A percentile compares a stretch with the other conserved stretches of the same genome.
These are phyloP conservation scores for Oxygymnocypris stewartii DNA, from an alignment of 2,113 vertebrate species.

Conservation along the genomic window DNA sequence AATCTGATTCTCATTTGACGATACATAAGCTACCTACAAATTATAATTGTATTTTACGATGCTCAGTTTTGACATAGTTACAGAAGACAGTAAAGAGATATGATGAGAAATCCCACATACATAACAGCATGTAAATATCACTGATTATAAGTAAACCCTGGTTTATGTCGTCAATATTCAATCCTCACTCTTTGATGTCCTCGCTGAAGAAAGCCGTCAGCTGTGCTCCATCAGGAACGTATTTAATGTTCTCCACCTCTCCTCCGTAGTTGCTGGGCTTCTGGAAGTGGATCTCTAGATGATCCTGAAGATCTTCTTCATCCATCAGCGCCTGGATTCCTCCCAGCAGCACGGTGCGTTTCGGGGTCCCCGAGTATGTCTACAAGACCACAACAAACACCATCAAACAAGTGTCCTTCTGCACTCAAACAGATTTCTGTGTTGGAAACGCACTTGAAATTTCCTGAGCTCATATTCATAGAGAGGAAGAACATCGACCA, in stretches of 20 bases:
- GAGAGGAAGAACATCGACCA: constrained; percentile 64
- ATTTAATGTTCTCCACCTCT: constrained; percentile 85
- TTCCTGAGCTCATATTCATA: constrained; percentile 65
- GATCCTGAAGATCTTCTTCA: constrained; percentile 83
- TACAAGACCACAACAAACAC: constrained; percentile 39
- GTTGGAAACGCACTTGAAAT: constrained; percentile 80
- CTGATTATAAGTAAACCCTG: not conserved
- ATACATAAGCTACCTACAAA: not conserved
- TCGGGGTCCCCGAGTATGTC: constrained; percentile 76
- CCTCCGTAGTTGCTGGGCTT: constrained; percentile 85
- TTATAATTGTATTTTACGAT: not conserved
- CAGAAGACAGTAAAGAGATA: too few relatives aligned
- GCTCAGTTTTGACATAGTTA: too few relatives aligned
- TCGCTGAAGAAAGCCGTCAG: constrained; percentile 75
- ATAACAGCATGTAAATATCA: not conserved
- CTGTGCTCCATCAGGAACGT: constrained; percentile 57
- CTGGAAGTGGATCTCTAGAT: constrained; percentile 88
- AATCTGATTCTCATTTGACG: not conserved
- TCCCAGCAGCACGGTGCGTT: constrained; percentile 80
- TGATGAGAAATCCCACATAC: not conserved
- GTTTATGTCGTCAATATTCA: not conserved
- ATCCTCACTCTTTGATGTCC: constrained; percentile 44
- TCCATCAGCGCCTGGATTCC: constrained; percentile 68
- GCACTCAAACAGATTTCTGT: not conserved
- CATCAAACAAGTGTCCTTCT: not conserved